Evolutionary conservation across 2,113 vertebrate species (phyloP), one percentile per base, ranked within the genome.

Genomic region (Morone saxatilis): DNA sequence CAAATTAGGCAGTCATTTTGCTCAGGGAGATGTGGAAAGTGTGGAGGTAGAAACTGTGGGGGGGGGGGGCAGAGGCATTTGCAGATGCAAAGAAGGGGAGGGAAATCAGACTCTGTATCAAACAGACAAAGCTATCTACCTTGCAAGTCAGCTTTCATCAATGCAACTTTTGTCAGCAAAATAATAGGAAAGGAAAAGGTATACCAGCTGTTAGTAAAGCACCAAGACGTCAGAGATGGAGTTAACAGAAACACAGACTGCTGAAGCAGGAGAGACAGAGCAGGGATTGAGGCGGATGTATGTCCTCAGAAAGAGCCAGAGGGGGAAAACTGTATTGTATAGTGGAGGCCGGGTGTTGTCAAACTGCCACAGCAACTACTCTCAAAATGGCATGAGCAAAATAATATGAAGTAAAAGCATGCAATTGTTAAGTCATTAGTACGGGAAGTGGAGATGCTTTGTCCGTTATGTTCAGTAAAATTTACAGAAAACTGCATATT

Each of bases 131-230:
- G 94, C 97, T 96, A 96, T 99, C 97, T 98, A 98, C 97, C 98
- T 98, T 98, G 97, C 96, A 98, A 97, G 97, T 98, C 97, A 98
- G 97, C 97, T 98, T 98, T 98, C 97, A 97, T 98, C 97, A 99
- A 97, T 97, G 97, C 96, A 97, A 98, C 97, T 97, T 95, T 98
- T 97, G 97, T 96, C 96, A 94, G 97, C 97, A 96, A 97, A 97
- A 96, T 91, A 92, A 96, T 92, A 91, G 94, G 96, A 97, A 94
- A 96, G 93, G 94, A 95, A 96, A 96, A 97, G 96, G 97, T 96
- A 97, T 96, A 97, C 89, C 95, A 96, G 95, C 96, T 96, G 96
- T 99, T 98, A 98, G 97, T 98, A 97, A 93, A 97, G 96, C 96
- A 97, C 93, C 92, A 91, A 96, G 96, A 96, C 92, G 95, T 95